Base-by-base conservation (phyloP, 2,888 invertebrate species). In the Hirudinaria manillensis region DNA sequence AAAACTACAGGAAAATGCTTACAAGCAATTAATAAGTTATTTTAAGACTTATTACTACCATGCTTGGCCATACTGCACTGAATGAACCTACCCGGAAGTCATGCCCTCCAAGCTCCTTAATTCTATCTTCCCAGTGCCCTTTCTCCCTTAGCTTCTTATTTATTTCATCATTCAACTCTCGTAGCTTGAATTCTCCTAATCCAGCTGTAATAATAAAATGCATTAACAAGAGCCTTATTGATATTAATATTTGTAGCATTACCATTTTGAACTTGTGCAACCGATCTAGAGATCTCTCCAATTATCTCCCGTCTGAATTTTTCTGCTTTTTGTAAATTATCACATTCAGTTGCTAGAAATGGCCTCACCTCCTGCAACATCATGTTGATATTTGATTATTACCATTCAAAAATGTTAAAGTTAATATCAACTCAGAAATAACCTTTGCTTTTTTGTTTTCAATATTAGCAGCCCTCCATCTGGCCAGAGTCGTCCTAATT, bases 91-190 rank as follows among this genome's bases (percentile, higher is more conserved):
- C 68, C 81, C 83, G 84, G 79, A 86, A 87, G 86, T 99, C 97
- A 0, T 94, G 93, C 0, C 99, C 99, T 0, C 97, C 97, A 0
- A 99, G 87, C 77, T 94, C 91, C 80, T 92, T 91, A 79, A 99
- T 98, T 84, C 97, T 92, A 74, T 92, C 91, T 84, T 99, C 99
- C 99, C 99, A 99, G 83, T 97, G 96, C 0, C 94, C 89, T 83
- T 97, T 97, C 83, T 98, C 95, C 68, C 97, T 88, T 77, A 99
- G 88, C 79, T 98, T 85, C 86, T 98, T 98, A 86, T 99, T 99
- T 80, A 99, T 99, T 86, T 99, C 98, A 87, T 99, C 99, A 85
- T 99, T 99, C 32, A 99, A 87, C 84, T 99, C 99, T 24, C 99
- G 89, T 78, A 99, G 93, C 32, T 97, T 90, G 85, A 97, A 99